Evolutionary conservation across 1,140 invertebrate genomes (phyloP).

Genomic region (Medauroidea extradentata): DNA sequence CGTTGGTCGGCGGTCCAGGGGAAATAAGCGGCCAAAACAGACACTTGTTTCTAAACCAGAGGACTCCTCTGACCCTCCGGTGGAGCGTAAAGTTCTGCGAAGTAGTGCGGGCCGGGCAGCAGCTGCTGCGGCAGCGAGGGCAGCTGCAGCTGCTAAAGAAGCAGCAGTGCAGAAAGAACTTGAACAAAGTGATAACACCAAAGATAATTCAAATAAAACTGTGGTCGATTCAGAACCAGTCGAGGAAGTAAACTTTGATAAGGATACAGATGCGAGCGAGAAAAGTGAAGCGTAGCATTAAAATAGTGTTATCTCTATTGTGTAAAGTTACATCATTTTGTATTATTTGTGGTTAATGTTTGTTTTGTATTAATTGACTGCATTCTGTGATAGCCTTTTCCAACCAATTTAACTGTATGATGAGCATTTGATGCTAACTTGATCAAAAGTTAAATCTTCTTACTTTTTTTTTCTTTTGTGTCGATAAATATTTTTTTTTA

Average conservation of each 20-base stretch:
- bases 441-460: background rate
- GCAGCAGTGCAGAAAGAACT: slow-evolving; percentile 2
- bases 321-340: slow-evolving; percentile 4
- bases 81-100: slow-evolving; percentile 45
- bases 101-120: slow-evolving; percentile 44
- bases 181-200: slow-evolving; percentile 6
- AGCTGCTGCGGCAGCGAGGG: slow-evolving; percentile 18
- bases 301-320: background rate
- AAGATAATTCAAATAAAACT: slow-evolving; percentile 3
- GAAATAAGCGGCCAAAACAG: slow-evolving; percentile 4
- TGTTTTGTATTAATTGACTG: slow-evolving; percentile 14
- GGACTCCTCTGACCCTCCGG: slow-evolving; percentile 39
- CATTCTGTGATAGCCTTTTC: slow-evolving; percentile 17
- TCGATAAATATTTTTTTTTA: background rate
- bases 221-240: background rate
- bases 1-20: background rate
- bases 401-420: background rate
- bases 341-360: slow-evolving; percentile 11
- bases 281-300: slow-evolving; percentile 11
- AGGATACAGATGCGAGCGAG: background rate
- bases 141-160: slow-evolving; percentile 23
- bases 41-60: slow-evolving; percentile 17
- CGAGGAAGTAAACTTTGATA: background rate
- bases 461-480: background rate
- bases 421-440: slow-evolving; percentile 8